A percentile compares a stretch with the other conserved stretches of the same genome.
phyloP scores from a whole-genome alignment of 2,888 invertebrate species.

The Thecocarcelia acutangulata region DNA sequence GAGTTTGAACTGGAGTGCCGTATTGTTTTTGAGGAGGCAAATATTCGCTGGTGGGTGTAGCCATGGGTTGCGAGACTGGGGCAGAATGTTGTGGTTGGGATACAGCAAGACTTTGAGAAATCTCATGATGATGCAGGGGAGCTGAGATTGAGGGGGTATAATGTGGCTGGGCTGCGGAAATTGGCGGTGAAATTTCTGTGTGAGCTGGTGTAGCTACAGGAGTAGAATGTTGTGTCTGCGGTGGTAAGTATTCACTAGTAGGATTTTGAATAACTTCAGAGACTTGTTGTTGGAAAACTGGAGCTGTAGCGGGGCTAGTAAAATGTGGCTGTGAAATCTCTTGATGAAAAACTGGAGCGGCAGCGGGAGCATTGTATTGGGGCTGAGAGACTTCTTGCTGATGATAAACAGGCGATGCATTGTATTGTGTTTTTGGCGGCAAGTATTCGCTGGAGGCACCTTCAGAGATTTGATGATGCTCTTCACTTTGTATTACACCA shows the following conservation, averaged over 20 bases:
- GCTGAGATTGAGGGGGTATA: not conserved
- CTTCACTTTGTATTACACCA: constrained; percentile 3
- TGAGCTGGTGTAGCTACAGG: not conserved
- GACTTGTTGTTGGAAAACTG: constrained; percentile 21
- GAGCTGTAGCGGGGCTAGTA: constrained; percentile 29
- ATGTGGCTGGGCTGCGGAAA: constrained; percentile 28
- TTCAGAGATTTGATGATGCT: constrained; percentile 11
- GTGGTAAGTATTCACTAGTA: constrained; percentile 25
- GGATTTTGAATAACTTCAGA: constrained; percentile 20
- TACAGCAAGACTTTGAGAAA: constrained; percentile 1
- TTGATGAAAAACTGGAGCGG: not conserved
- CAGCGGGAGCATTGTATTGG: constrained; percentile 6
- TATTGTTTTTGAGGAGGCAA: constrained; percentile 30
- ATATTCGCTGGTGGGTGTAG: constrained; percentile 31
- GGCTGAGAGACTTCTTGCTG: constrained; percentile 28
- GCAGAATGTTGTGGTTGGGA: not conserved
- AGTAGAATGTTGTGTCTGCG: constrained; percentile 29
- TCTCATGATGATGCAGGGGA: constrained; percentile 15
- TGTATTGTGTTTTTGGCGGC: constrained; percentile 17
- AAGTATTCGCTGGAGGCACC: constrained; percentile 30
- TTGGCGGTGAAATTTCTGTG: constrained; percentile 29
- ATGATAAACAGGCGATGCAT: not conserved
- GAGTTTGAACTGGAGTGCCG: constrained; percentile 21
- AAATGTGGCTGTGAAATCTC: constrained; percentile 6
- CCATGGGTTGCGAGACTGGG: not conserved